Percentiles rank a stretch among this genome's conserved stretches.
phyloP scores from a whole-genome alignment of 64 coral and sea anemone genomes.

The Montipora foliosa region DNA sequence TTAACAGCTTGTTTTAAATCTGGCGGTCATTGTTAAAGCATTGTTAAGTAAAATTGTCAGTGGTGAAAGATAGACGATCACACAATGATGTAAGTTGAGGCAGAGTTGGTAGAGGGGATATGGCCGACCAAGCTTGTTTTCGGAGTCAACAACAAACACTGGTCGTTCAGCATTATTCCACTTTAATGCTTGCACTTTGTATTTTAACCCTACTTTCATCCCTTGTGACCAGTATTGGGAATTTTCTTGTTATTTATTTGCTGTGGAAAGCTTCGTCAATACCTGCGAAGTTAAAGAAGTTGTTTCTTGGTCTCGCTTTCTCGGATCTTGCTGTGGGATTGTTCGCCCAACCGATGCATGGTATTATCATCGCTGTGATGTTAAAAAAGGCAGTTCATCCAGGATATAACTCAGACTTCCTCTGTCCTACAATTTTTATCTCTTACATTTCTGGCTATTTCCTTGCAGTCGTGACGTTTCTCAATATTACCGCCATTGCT shows the following conservation, averaged over 20 bases:
- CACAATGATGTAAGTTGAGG: too few species aligned
- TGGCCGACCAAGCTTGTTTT: background rate
- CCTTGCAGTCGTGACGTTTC: background rate
- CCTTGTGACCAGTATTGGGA: background rate
- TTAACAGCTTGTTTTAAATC: too few species aligned
- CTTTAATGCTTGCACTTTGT: background rate
- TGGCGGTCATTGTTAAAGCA: too few species aligned
- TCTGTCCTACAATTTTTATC: background rate
- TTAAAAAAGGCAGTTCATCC: background rate
- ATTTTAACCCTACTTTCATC: background rate
- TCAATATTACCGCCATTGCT: constrained; percentile 18
- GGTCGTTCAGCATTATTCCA: background rate
- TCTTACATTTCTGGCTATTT: background rate
- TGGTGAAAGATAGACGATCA: too few species aligned
- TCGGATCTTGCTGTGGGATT: constrained; percentile 49
- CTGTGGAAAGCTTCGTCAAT: constrained; percentile 5
- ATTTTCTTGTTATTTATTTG: background rate
- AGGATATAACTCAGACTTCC: background rate
- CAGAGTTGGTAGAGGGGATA: background rate
- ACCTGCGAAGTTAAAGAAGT: too few species aligned
- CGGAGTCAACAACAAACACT: background rate
- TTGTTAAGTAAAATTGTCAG: too few species aligned
- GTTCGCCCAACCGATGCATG: constrained; percentile 23
- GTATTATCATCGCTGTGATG: background rate
- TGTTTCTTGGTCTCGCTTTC: constrained; percentile 29